Base-by-base conservation (phyloP, 2,888 invertebrate species). In the Kuschelorhynchus macadamiae region DNA sequence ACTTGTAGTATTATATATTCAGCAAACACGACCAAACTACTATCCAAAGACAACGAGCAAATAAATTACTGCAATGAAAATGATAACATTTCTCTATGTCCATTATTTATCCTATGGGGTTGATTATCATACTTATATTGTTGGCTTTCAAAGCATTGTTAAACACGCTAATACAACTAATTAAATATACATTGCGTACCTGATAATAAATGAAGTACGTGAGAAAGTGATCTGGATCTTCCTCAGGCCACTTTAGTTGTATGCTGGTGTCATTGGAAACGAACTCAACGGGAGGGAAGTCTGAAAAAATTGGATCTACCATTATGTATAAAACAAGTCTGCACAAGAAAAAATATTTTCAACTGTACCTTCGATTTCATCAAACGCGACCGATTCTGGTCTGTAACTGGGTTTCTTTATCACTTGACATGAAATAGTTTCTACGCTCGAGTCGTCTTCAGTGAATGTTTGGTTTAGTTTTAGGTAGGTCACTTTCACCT, bases 131-230 rank as follows among this genome's bases (percentile, higher is more conserved):
- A n/a, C n/a, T n/a, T n/a, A n/a, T n/a, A n/a, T n/a, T n/a, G n/a
- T n/a, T n/a, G n/a, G n/a, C n/a, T n/a, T n/a, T n/a, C n/a, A n/a
- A n/a, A n/a, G n/a, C n/a, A n/a, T n/a, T n/a, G n/a, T n/a, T n/a
- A n/a, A n/a, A n/a, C n/a, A n/a, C n/a, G n/a, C n/a, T n/a, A n/a
- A n/a, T n/a, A n/a, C n/a, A n/a, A n/a, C n/a, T n/a, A n/a, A n/a
- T n/a, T n/a, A n/a, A n/a, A n/a, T n/a, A n/a, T n/a, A n/a, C n/a
- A n/a, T 17, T 25, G 32, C 47, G 68, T 74, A 79, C 79, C 71
- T 77, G 68, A 71, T 79, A 80, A 14, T 52, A 72, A 42, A 79
- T 70, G 55, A 79, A 79, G 65, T 79, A 79, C 57, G 67, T 77
- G 17, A 79, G 72, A 60, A 74, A 68, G 62, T 77, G 75, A 12